Base-by-base conservation (phyloP, 2,888 invertebrate genomes). In the Lagria hirta region DNA sequence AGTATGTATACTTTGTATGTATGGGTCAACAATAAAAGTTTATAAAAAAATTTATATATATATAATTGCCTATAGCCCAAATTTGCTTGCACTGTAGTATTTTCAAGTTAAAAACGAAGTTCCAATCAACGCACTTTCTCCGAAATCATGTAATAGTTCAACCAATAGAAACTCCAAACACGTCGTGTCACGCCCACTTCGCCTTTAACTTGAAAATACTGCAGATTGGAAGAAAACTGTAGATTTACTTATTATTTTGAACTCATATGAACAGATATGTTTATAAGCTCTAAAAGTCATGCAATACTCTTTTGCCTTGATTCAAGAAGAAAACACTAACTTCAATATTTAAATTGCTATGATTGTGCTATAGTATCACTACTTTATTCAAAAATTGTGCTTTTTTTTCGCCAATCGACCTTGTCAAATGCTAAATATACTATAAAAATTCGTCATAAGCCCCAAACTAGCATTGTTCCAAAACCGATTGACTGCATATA, bases 11-110 rank as follows among this genome's bases (percentile, higher is more conserved):
- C 37, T 42, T 47, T 45, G 34, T 37, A 47, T 47, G 47, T 45
- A 34, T 45, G 44, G 44, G 44, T 36, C 18, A 34, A 40, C 30
- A 46, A 46, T 38, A 40, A 47, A 47, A 29, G 24, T 47, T 47
- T 47, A 27, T 36, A 36, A 28, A 46, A 29, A 47, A 47, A 26
- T 30, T 13, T n/a, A n/a, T n/a, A n/a, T n/a, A n/a, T n/a, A n/a
- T n/a, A n/a, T n/a, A n/a, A n/a, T n/a, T n/a, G n/a, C n/a, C n/a
- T n/a, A n/a, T n/a, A n/a, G n/a, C 18, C 21, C n/a, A 14, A 34
- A 21, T 5, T 22, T 17, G 12, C 22, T 33, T 35, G 23, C 15
- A 35, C 32, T 21, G 14, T 12, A 20, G 4, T 20, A 13, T 32
- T n/a, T n/a, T n/a, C n/a, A n/a, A n/a, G n/a, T n/a, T n/a, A n/a